These are phyloP conservation scores for Chrysolina americana DNA, from an alignment of 2,888 invertebrate species.

Conservation along the genomic window DNA sequence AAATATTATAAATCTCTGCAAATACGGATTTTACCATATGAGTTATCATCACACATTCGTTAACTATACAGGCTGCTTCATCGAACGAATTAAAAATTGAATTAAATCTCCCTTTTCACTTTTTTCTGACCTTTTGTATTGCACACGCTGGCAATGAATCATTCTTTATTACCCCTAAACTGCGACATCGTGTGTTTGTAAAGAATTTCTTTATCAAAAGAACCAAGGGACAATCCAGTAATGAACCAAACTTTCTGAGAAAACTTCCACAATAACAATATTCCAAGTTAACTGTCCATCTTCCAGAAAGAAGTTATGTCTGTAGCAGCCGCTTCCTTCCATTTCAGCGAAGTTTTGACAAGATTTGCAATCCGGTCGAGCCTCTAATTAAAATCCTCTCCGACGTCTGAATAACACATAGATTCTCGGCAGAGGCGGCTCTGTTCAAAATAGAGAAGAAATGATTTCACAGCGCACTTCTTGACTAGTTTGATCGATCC, in stretches of 20 bases:
- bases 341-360: constrained; percentile 14
- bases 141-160: not conserved
- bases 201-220: constrained; percentile 8
- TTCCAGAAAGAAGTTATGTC: constrained; percentile 20
- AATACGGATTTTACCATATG: too few species aligned
- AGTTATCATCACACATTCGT: too few species aligned
- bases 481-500: too few species aligned
- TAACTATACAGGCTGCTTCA: too few species aligned
- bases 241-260: constrained; percentile 22
- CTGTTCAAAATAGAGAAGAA: too few species aligned
- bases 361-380: constrained; percentile 18
- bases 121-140: not conserved
- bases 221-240: constrained; percentile 4
- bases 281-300: constrained; percentile 24
- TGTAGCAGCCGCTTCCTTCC: constrained; percentile 14
- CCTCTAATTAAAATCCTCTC: constrained; percentile 18
- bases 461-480: too few species aligned
- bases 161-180: not conserved
- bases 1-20: too few species aligned
- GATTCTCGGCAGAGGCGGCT: constrained; percentile 4
- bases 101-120: too few species aligned
- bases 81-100: too few species aligned
- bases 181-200: constrained; percentile 6
- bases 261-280: constrained; percentile 24
- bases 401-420: constrained; percentile 17